These are phyloP conservation scores for Eledone cirrhosa DNA, from an alignment of 2,888 invertebrate genomes.

Conservation along the genomic window DNA sequence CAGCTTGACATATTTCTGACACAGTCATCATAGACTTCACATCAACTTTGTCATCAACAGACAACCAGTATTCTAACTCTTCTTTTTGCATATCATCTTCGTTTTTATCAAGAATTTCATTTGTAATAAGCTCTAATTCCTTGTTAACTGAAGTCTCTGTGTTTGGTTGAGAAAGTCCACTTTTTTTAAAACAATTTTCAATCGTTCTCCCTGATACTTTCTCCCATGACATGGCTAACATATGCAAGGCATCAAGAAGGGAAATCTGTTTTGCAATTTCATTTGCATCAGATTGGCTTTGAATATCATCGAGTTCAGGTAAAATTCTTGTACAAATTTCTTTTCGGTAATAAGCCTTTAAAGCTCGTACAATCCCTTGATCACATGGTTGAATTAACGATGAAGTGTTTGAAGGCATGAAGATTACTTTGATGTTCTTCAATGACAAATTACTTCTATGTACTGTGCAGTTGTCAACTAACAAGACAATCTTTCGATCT, in stretches of 20 bases:
- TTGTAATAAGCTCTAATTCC: background rate
- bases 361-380: background rate
- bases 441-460: background rate
- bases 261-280: conserved; percentile 8
- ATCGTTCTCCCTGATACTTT: background rate
- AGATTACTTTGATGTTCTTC: background rate
- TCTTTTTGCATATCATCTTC: background rate
- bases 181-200: conserved; percentile 8
- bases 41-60: background rate
- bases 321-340: conserved; percentile 17
- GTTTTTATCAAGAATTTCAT: background rate
- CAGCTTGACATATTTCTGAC: background rate
- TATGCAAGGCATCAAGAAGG: conserved; percentile 22
- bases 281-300: background rate
- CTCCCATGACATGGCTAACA: conserved; percentile 1
- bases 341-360: conserved; percentile 21
- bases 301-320: background rate
- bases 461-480: background rate
- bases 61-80: background rate
- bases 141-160: background rate
- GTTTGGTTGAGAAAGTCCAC: background rate
- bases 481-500: background rate
- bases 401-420: background rate
- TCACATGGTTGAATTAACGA: background rate
- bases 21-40: background rate